Conservation (phyloP, 1,140 invertebrate species). For the Aphis craccivora region DNA sequence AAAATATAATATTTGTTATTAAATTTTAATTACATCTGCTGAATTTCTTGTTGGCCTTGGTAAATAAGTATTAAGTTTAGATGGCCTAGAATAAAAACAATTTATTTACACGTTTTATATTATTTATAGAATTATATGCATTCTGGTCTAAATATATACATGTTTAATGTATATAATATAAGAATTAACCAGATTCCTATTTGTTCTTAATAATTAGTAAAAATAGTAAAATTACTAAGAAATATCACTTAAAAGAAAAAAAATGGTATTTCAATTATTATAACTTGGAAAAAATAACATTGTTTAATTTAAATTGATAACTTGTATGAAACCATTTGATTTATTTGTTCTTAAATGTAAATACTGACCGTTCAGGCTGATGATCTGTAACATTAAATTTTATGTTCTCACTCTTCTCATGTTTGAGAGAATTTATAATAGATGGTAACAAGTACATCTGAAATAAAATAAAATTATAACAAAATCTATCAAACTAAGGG, state of each 20-base stretch:
- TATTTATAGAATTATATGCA: not conserved
- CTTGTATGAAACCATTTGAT: not conserved
- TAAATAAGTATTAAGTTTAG: not conserved
- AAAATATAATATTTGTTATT: not conserved
- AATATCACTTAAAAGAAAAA: not conserved
- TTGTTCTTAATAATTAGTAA: not conserved
- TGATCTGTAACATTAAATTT: not conserved
- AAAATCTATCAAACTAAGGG: not conserved
- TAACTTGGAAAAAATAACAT: not conserved
- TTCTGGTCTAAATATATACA: not conserved
- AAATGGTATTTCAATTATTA: not conserved
- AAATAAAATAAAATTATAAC: not conserved
- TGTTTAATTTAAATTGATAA: too few relatives aligned
- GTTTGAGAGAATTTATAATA: not conserved
- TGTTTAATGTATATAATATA: too few relatives aligned
- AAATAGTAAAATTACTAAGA: not conserved
- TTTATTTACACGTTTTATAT: not conserved
- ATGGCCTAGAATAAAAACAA: slow-evolving; percentile 43
- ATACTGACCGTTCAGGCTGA: slow-evolving; percentile 28
- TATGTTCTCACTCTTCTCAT: not conserved
- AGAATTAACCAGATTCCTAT: not conserved
- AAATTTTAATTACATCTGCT: slow-evolving; percentile 31
- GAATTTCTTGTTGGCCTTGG: not conserved
- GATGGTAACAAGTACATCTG: slow-evolving; percentile 26
- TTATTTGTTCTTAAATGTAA: not conserved